Percentiles rank a stretch among this genome's conserved stretches.
phyloP scores from a whole-genome alignment of 2,888 invertebrate genomes.

The Noctua janthina region DNA sequence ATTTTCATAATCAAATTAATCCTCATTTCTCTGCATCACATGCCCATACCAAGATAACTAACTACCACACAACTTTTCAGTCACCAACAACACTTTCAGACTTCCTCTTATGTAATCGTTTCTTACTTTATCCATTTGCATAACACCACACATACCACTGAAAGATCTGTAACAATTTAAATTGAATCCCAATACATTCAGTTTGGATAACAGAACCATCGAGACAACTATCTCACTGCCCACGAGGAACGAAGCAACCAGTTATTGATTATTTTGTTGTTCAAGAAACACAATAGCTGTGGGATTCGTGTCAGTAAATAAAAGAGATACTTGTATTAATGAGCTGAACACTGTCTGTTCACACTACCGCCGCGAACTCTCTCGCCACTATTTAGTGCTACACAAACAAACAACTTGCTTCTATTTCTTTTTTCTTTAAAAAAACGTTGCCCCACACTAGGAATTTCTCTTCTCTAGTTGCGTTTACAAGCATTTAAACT shows the following conservation, averaged over 20 bases:
- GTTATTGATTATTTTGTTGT: not conserved
- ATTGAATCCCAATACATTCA: not conserved
- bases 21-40: too few species aligned
- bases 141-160: not conserved
- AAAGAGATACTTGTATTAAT: not conserved
- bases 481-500: too few species aligned
- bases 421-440: not conserved
- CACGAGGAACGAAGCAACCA: not conserved
- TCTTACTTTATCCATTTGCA: too few species aligned
- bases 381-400: not conserved
- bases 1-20: too few species aligned
- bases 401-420: not conserved
- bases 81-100: too few species aligned
- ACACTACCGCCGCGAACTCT: not conserved
- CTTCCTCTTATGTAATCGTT: too few species aligned
- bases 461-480: too few species aligned
- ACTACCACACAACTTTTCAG: too few species aligned
- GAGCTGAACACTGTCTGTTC: not conserved
- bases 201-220: not conserved
- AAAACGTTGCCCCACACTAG: too few species aligned
- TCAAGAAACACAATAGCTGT: not conserved
- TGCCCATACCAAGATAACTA: too few species aligned
- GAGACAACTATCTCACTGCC: not conserved
- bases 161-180: not conserved
- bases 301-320: not conserved